Base-by-base conservation (phyloP, 2,797 vertebrate species). In the Etheostoma perlongum region DNA sequence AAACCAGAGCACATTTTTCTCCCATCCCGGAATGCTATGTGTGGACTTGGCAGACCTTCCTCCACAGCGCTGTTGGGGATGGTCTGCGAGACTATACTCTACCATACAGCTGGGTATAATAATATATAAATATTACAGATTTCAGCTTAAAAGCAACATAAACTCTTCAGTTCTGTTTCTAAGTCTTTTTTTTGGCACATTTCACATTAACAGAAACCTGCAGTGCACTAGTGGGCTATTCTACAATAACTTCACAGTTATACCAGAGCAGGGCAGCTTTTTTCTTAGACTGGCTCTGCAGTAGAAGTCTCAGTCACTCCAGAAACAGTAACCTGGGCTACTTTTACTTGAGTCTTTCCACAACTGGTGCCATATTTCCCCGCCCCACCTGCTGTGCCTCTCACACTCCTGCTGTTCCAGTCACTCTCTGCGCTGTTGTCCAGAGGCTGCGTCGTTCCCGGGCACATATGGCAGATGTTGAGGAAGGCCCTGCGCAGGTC, bases 351-450 rank as follows among this genome's bases (percentile, higher is more conserved):
- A 89, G 94, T 96, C 93, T 96, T 97, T 89, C 96, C 95, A 84
- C 95, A 96, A 89, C 93, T 93, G 67, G 96, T 94, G 0, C 95
- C 95, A 1, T 87, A 74, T 62, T 76, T 91, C 36, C 79, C 82
- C 19, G 94, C 96, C 91, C 95, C 94, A 67, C 95, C 94, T 60
- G 95, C 94, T 0, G 95, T 94, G 64, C 96, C 95, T 91, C 97
- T 96, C 59, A 95, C 85, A 0, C 96, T 96, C 89, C 96, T 96
- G 92, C 96, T 97, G 91, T 96, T 96, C 95, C 96, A 97, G 91
- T 99, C 98, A 23, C 96, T 98, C 91, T 99, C 97, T 81, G 95
- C 93, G 88, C 98, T 99, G 96, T 95, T 97, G 84, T 99, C 98
- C 30, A 97, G 94, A 54, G 96, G 90, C 81, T 96, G 96, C 0